Evolutionary conservation across 2,113 vertebrate genomes (phyloP), one percentile per base, ranked within the genome.

Genomic region (Amphilophus citrinellus): DNA sequence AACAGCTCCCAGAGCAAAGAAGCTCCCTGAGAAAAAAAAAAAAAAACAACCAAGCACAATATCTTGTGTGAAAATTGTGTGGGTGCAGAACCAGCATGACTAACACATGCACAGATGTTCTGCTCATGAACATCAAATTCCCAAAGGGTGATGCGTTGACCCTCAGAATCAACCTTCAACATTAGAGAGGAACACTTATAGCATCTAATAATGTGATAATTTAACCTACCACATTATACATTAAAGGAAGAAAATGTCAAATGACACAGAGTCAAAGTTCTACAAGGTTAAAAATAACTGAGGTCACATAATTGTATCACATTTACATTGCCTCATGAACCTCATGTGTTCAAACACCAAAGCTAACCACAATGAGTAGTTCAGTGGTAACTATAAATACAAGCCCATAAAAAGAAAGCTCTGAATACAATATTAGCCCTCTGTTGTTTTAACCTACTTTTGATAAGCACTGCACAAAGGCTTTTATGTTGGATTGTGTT

Each of bases 31-130:
- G 35, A 15, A 22, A 61, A 53, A 17, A 56, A 11, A 42, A 53
- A 92, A 88, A 91, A 82, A 91, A 88, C 88, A 87, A 78, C 65
- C 35, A 81, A 91, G 88, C 86, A 76, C 83, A 59, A 39, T 58
- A 80, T 82, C 81, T 81, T 57, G 85, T 89, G 87, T 90, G 81
- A 91, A 90, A 89, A 92, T 18, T 75, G 91, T 83, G 91, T 90
- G 87, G 90, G 91, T 80, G 80, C 77, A 76, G 83, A 91, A 90
- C 35, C 92, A 92, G 89, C 88, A 81, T 86, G 81, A 92, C 91
- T 91, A 91, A 91, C 92, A 89, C 91, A 91, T 90, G 87, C 85
- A 92, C 91, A 94, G 91, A 89, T 92, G 91, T 92, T 91, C 57
- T 65, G 78, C 76, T 83, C 82, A 84, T 91, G 61, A 85, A 77